Evolutionary conservation across 2,888 invertebrate species (phyloP), one percentile per base, ranked within the genome.

Genomic region (Mactromeris polynyma): DNA sequence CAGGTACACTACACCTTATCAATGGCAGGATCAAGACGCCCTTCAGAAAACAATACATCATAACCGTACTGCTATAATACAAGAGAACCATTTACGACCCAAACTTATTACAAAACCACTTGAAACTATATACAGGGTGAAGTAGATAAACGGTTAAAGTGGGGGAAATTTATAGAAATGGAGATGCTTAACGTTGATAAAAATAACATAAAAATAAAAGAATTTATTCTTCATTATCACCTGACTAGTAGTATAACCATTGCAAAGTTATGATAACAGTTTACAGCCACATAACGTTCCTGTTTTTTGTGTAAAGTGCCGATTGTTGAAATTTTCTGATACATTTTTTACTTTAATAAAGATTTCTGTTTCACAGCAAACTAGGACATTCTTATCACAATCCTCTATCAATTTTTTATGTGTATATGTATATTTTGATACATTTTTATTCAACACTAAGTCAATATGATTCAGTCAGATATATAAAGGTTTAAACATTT

Each of bases 181-280:
- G 73, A 73, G 73, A 73, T 36, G 36, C 33, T 73, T 73, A 33
- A 14, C 21, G 36, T 73, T 1, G 73, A 73, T 73, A 73, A 73
- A 73, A 73, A 73, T 73, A 73, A 73, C 73, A 73, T 73, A 73
- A 73, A 73, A 73, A 64, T 26, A 64, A n/a, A 64, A n/a, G 4
- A 64, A 64, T 64, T n/a, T n/a, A 64, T 21, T 26, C 58, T 11
- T 64, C 58, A 64, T 64, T 64, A 73, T 73, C 73, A 73, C 73
- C 33, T 17, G 73, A 17, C 73, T 73, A 17, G 58, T 26, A 73
- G 21, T 51, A 51, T 64, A 73, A 33, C 73, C 36, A 33, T 14
- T 73, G 36, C 33, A 73, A 17, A 33, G 36, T 73, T 36, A 73
- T 33, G 73, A 73, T 73, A 73, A 73, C 33, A 33, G 31, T 33